Base-by-base conservation (phyloP, 2,797 vertebrate genomes). In the Notoglanidium macrostoma region DNA sequence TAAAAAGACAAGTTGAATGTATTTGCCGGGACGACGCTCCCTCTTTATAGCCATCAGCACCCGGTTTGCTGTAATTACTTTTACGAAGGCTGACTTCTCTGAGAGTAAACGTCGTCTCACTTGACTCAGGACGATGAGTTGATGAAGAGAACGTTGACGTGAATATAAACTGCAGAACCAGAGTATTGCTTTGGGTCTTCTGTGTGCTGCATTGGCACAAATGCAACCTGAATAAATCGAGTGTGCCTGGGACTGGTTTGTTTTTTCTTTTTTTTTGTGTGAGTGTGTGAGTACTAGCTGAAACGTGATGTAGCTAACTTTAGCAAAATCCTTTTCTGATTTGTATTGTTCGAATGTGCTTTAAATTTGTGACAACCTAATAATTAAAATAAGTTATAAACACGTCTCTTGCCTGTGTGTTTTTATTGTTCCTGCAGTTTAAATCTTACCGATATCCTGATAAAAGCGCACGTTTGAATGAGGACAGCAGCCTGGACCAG, bases 231-330 rank as follows among this genome's bases (percentile, higher is more conserved):
- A 14, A 14, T 2, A 29, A 73, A 44, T 23, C 29, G 40, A 15
- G 46, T 85, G 54, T 65, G 19, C 88, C 88, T 10, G 29, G 55
- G 29, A 23, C 40, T 67, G 3, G n/a, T 12, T 11, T 65, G 12
- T 65, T 11, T n/a, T 65, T 29, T 29, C 19, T 0, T 5, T 32
- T 65, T 11, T 65, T n/a, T 8, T n/a, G n/a, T n/a, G n/a, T n/a
- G 94, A 40, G 57, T 5, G 32, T 82, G n/a, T 44, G 61, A 54
- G 0, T 83, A 44, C 80, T 46, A 44, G 68, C 68, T 74, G 40
- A 19, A 57, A 65, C 44, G 14, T 83, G 72, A 67, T 49, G 94
- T 90, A 80, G 86, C 85, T 91, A 91, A n/a, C 5, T 9, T 57
- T 19, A 54, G 61, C 14, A 19, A 51, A 12, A 46, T 15, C 11